Conservation (phyloP, 35 echinoderm and acorn worm genomes). For the Ophioderma brevispina region DNA sequence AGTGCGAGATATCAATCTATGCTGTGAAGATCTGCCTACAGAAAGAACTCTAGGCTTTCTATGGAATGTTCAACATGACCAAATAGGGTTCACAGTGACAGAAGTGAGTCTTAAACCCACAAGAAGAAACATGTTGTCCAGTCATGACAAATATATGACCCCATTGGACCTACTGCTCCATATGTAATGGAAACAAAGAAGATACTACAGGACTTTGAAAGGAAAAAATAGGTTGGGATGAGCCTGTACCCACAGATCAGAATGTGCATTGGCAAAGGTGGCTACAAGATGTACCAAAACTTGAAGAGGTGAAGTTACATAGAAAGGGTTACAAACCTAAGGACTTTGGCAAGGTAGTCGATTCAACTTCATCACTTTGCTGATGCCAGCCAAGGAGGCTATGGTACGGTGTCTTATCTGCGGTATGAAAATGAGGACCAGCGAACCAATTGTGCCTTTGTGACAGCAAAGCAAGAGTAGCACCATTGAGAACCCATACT, state of each 20-base stretch:
- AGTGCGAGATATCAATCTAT: not conserved
- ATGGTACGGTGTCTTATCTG: constrained; percentile 63
- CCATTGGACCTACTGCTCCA: not conserved
- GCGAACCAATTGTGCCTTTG: constrained; percentile 48
- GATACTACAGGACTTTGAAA: not conserved
- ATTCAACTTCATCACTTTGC: constrained; percentile 9
- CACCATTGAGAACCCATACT: constrained; percentile 40
- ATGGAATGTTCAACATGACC: not conserved
- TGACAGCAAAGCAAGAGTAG: constrained; percentile 53
- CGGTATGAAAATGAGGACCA: constrained; percentile 22
- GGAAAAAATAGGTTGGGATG: not conserved
- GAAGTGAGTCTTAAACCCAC: not conserved
- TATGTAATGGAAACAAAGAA: not conserved
- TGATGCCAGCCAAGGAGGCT: constrained; percentile 40
- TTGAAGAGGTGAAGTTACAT: not conserved
- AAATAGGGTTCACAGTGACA: not conserved
- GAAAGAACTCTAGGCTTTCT: not conserved
- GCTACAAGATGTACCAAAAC: not conserved
- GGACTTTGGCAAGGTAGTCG: not conserved
- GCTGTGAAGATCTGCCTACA: not conserved
- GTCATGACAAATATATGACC: not conserved
- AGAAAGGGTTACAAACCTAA: not conserved
- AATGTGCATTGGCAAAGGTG: not conserved
- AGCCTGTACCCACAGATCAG: not conserved
- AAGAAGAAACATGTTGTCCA: not conserved